Evolutionary conservation across 1,140 invertebrate genomes (phyloP).

Genomic region (Brachionus sp.): DNA sequence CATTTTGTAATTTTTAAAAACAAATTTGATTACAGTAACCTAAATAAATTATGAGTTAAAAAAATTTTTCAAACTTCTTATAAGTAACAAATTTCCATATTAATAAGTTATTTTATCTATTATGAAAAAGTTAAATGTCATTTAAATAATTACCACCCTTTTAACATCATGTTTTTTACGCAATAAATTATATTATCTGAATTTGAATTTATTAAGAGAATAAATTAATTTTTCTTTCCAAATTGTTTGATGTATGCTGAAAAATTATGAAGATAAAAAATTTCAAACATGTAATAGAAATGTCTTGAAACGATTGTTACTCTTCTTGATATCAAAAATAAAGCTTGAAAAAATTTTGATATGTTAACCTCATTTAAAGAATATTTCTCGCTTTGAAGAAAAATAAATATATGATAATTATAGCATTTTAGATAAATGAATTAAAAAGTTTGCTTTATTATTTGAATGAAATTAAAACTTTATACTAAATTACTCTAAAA

Average conservation of each 20-base stretch:
- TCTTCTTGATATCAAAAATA: neutral
- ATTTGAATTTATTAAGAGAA: neutral
- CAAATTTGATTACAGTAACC: neutral
- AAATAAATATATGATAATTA: no score
- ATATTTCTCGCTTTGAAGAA: no score
- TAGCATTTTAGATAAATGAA: no score
- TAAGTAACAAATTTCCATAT: neutral
- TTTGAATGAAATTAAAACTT: no score
- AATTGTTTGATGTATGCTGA: neutral
- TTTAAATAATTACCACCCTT: neutral
- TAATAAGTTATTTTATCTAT: neutral
- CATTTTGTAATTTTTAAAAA: neutral
- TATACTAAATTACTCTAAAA: no score
- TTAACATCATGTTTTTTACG: neutral
- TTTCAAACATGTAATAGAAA: neutral
- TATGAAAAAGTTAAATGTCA: neutral
- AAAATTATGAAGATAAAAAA: constrained; percentile 16
- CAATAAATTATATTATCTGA: neutral
- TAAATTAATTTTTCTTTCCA: neutral
- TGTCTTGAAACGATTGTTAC: neutral
- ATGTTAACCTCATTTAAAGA: no score
- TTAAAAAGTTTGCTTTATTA: no score
- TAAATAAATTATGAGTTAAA: neutral
- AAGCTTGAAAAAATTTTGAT: neutral
- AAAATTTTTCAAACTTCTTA: neutral